Evolutionary conservation across 2,888 invertebrate genomes (phyloP).

Genomic region (Drosophila emarginata): DNA sequence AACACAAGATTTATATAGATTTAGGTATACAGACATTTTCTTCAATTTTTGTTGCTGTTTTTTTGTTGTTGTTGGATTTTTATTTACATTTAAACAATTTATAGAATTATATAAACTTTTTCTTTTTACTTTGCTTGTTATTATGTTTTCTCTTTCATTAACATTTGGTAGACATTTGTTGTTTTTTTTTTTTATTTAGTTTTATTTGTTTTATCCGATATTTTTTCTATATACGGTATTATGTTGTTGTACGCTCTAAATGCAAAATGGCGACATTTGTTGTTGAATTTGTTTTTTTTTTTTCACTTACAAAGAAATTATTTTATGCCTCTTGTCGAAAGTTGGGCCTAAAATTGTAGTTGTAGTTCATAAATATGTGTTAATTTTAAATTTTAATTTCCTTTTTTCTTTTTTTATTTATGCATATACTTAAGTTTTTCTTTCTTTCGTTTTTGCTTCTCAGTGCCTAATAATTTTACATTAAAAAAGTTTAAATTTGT

Average conservation of each 20-base stretch:
- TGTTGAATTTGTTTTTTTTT: conserved; percentile 42
- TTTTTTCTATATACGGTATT: neutral
- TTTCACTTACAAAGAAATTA: conserved; percentile 81
- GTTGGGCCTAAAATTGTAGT: conserved; percentile 63
- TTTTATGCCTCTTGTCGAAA: conserved; percentile 74
- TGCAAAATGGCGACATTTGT: conserved; percentile 82
- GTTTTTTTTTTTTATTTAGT: conserved; percentile 24
- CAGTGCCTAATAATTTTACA: conserved; percentile 6
- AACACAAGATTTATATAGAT: conserved; percentile 24
- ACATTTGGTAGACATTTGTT: conserved; percentile 26
- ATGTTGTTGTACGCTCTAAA: conserved; percentile 62
- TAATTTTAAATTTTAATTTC: conserved; percentile 22
- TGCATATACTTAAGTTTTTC: conserved; percentile 16
- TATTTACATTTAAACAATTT: conserved; percentile 36
- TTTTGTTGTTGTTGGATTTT: conserved; percentile 12
- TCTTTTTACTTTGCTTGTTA: neutral
- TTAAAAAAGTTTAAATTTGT: conserved; percentile 31
- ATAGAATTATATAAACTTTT: neutral
- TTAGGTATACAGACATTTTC: conserved; percentile 13
- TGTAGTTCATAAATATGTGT: conserved; percentile 8
- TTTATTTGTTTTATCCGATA: conserved; percentile 25
- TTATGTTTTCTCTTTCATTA: neutral
- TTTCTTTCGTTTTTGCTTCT: conserved; percentile 28
- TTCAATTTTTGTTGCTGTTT: conserved; percentile 10
- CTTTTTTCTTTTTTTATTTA: conserved; percentile 7